Base-by-base conservation (phyloP, 1,140 invertebrate species). In the Anadara kagoshimensis region DNA sequence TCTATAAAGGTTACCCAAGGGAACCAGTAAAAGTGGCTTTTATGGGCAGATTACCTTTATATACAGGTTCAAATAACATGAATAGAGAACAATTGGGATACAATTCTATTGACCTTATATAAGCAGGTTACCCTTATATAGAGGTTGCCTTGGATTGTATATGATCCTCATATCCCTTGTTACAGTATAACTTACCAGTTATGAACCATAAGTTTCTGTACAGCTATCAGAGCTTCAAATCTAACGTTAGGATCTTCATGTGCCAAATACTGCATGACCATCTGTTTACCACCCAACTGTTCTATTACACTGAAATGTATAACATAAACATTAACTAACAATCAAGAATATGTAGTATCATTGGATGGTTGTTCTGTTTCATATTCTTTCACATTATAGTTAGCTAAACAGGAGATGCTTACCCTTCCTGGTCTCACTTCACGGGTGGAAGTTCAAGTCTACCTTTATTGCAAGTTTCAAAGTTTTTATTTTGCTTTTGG, bases 121-220 rank as follows among this genome's bases (percentile, higher is more conserved):
- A 14, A 53, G 16, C 0, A 14, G 22, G 0, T 49, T 1, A 57
- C 2, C 10, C 2, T 16, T 26, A 24, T 22, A 59, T 3, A 47
- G n/a, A n/a, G 11, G 47, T 7, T 5, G 24, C 3, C 18, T 3
- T n/a, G n/a, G n/a, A n/a, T n/a, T n/a, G 11, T 14, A 29, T 14
- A 20, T 51, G 22, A 29, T n/a, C 49, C 11, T 20, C 16, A 8
- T 8, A 8, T 18, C n/a, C n/a, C 22, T 24, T 14, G 22, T 65
- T 58, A 14, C 18, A 12, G 41, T 36, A 16, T 26, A 64, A 87
- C 93, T 90, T 90, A 96, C 97, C 97, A 99, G 89, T 99, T 99
- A 87, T 99, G 98, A 56, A 99, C 98, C 98, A 99, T 99, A 51
- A 99, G 92, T 91, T 99, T 99, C 89, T 99, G 98, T 36, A 99